Evolutionary conservation across 1,140 invertebrate genomes (phyloP), one percentile per base, ranked within the genome.

Genomic region (Bombus picipes): DNA sequence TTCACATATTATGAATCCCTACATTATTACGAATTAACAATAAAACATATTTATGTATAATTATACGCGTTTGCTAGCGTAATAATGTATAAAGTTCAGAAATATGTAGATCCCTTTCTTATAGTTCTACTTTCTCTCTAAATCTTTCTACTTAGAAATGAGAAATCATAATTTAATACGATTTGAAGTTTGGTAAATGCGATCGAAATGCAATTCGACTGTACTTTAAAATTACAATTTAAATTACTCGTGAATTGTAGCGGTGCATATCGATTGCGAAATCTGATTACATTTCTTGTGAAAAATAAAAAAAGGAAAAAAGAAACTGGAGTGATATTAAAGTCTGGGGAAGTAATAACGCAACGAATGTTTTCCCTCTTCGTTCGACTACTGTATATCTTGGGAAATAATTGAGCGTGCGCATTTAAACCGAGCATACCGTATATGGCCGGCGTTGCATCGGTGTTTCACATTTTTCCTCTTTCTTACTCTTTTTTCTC

Each of bases 381-480:
- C 57, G 34, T 53, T 32, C 43, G n/a, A 37, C 25, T 9, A 12
- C 57, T 32, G 41, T 34, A 75, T 62, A 43, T 37, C 72, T 41
- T 47, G 34, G 47, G 37, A 78, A 88, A 88, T 80, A 81, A 88
- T 86, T 78, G 76, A 81, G 78, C 65, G 84, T 65, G 65, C 59
- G 66, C 71, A 81, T 79, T 78, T 72, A 66, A 81, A 81, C 47
- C 77, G 77, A 53, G 57, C 39, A 43, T 47, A 68, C 25, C 53
- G 39, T 73, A 28, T 66, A 71, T 59, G 47, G 73, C 73, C 34
- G 59, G 28, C 62, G 34, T 53, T 25, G 83, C 68, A 72, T 80
- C 39, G 41, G 68, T 79, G 76, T 71, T 85, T 84, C 68, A 43
- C 65, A 53, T 80, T 80, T 80, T 68, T 47, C n/a, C 62, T n/a